Evolutionary conservation across 1,140 invertebrate species (phyloP).

Genomic region (Schlechtendalia chinensis): DNA sequence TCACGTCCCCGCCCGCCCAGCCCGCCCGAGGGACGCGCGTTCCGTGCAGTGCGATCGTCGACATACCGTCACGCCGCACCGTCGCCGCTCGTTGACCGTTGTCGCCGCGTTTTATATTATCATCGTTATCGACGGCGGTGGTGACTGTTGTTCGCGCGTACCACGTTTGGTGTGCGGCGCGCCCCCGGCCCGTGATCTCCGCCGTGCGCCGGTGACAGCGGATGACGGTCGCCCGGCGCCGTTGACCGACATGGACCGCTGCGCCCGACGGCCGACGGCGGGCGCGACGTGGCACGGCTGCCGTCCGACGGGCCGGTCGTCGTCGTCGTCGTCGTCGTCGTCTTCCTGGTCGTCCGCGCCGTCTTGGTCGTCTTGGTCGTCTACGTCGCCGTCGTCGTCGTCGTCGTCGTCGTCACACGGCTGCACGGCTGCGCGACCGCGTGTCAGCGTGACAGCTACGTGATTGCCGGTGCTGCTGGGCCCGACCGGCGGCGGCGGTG

Average conservation of each 20-base stretch:
- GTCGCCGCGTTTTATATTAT: too few species aligned
- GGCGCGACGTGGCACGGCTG: background rate
- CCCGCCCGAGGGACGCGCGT: background rate
- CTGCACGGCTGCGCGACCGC: background rate
- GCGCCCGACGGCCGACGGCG: background rate
- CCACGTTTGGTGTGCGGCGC: too few species aligned
- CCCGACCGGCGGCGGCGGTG: conserved; percentile 19
- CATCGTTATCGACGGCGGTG: too few species aligned
- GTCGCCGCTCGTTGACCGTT: background rate
- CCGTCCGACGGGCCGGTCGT: background rate
- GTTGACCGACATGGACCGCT: conserved; percentile 16
- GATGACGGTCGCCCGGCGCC: background rate
- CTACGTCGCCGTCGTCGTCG: too few species aligned
- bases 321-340: too few species aligned
- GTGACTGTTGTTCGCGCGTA: too few species aligned
- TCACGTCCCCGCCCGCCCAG: background rate
- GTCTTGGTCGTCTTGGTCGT: too few species aligned
- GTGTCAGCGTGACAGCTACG: background rate
- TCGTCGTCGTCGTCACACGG: background rate
- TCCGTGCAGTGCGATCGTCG: background rate
- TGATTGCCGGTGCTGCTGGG: conserved; percentile 16
- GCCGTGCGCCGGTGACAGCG: background rate
- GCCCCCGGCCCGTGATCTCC: too few species aligned
- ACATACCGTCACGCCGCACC: background rate
- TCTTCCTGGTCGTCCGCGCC: background rate